Conservation (phyloP, 35 echinoderm and acorn worm species). For the Amphiura filiformis region DNA sequence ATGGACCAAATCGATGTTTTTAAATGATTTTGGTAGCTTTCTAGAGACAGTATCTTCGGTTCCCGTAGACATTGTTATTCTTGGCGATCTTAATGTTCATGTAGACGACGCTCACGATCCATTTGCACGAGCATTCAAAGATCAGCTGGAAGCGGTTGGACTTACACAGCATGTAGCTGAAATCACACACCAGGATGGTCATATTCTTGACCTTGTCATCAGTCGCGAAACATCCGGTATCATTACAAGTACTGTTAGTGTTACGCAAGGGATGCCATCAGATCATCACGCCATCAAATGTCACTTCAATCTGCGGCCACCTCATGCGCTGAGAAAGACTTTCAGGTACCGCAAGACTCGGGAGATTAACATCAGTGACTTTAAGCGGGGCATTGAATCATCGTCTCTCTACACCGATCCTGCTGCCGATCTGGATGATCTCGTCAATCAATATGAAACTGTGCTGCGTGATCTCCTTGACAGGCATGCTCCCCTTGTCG, state of each 20-base stretch:
- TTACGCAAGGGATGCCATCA: neutral
- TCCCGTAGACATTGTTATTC: neutral
- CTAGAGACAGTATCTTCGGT: neutral
- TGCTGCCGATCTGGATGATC: constrained; percentile 1
- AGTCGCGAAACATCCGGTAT: neutral
- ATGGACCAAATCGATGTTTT: neutral
- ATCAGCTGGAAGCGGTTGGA: constrained; percentile 8
- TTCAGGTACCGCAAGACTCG: neutral
- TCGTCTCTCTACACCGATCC: neutral
- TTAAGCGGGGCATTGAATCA: constrained; percentile 12
- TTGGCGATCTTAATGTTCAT: neutral
- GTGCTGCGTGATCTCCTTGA: constrained; percentile 7
- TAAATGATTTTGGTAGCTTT: neutral
- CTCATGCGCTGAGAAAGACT: neutral
- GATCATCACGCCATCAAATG: constrained; percentile 6
- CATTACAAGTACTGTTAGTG: neutral
- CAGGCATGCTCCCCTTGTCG: constrained; percentile 23
- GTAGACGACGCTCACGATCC: neutral
- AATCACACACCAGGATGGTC: neutral
- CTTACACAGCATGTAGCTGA: neutral
- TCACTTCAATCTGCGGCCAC: neutral
- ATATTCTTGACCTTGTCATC: neutral
- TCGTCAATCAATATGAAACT: constrained; percentile 12
- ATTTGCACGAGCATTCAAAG: neutral
- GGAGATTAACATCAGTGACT: neutral